A percentile compares a stretch with the other conserved stretches of the same genome.
phyloP scores from a whole-genome alignment of 1,140 invertebrate genomes.

The Sesamia nonagrioides region DNA sequence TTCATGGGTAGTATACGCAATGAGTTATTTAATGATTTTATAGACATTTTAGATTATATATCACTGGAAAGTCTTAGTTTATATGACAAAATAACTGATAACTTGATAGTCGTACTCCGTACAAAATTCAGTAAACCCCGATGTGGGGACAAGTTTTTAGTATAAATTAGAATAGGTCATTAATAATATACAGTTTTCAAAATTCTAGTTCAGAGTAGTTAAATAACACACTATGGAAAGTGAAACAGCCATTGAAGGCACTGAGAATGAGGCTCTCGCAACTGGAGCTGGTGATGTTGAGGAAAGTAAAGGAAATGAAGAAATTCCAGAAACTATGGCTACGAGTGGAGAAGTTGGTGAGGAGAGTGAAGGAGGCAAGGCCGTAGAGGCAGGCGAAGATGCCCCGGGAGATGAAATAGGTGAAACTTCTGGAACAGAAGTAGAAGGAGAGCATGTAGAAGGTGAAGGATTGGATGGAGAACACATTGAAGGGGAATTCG shows the following conservation, averaged over 20 bases:
- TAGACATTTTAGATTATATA: constrained; percentile 75
- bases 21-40: constrained; percentile 73
- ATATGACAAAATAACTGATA: constrained; percentile 78
- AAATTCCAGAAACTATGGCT: background rate
- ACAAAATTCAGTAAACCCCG: constrained; percentile 68
- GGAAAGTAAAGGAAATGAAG: constrained; percentile 7
- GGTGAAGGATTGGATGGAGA: constrained; percentile 56
- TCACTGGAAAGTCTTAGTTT: constrained; percentile 68
- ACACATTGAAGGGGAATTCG: constrained; percentile 51
- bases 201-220: constrained; percentile 30
- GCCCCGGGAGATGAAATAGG: background rate
- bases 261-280: constrained; percentile 3
- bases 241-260: constrained; percentile 21
- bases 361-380: background rate
- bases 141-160: constrained; percentile 73
- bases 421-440: background rate
- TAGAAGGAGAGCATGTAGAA: constrained; percentile 20
- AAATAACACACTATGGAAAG: constrained; percentile 51
- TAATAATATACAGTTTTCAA: constrained; percentile 6
- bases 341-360: background rate
- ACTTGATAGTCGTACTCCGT: constrained; percentile 69
- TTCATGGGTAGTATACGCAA: constrained; percentile 72
- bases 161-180: constrained; percentile 60
- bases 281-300: background rate
- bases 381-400: background rate